Evolutionary conservation across 23 tunicate genomes (phyloP).

Genomic region (Botrylloides violaceus): DNA sequence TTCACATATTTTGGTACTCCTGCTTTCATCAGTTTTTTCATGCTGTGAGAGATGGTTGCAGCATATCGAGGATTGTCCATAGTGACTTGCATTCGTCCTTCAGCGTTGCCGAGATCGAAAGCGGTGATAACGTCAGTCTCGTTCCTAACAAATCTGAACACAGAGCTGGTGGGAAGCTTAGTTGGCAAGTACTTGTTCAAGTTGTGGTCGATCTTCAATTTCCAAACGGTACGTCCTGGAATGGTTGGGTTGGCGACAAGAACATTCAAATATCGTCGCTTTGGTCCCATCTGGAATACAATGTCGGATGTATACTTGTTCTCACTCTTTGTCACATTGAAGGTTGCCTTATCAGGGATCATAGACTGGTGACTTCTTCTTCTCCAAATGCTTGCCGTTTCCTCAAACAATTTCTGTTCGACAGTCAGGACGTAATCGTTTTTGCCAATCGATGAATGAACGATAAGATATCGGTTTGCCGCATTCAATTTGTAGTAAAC

Average conservation of each 20-base stretch:
- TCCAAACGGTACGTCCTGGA: background rate
- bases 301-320: background rate
- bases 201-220: slow-evolving; percentile 1
- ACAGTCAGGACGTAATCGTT: background rate
- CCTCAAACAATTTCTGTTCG: background rate
- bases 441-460: background rate
- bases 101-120: background rate
- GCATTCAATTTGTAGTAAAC: background rate
- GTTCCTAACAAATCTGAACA: background rate
- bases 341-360: background rate
- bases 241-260: background rate
- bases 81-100: background rate
- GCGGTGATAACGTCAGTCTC: background rate
- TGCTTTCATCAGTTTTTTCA: background rate
- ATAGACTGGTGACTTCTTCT: background rate
- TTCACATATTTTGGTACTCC: background rate
- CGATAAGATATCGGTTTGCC: background rate
- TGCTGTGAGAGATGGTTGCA: background rate
- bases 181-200: slow-evolving; percentile 3
- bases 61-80: background rate
- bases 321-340: background rate
- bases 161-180: background rate
- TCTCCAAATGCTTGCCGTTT: background rate
- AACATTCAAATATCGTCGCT: slow-evolving; percentile 3
- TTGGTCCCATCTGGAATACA: background rate